Base-by-base conservation (phyloP, 2,113 vertebrate species). In the Paratilapia polleni region DNA sequence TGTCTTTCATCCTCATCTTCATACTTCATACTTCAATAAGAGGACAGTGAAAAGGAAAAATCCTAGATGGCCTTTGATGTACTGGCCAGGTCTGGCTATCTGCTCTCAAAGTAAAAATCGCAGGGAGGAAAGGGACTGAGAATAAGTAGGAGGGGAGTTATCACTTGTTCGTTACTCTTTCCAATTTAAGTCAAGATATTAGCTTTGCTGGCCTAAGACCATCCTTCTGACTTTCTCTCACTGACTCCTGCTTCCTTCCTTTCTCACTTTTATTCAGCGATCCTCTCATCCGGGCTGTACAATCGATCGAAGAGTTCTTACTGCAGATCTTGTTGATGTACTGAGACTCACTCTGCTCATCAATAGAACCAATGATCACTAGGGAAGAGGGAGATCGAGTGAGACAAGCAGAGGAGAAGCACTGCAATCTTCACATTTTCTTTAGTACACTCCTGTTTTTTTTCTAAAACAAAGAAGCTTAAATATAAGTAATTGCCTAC, bases 241-340 rank as follows among this genome's bases (percentile, higher is more conserved):
- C 77, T 57, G 41, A 58, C 74, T 87, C 31, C 49, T 7, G 1
- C 41, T 56, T 75, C 49, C 52, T 56, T 78, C 52, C 54, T 2
- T 63, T 75, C 56, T 91, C 34, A 20, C 81, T 80, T 78, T 87
- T 85, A 68, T 75, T 85, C 83, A 75, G 63, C 73, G 36, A 24
- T n/a, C 43, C 68, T 87, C 75, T 86, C 61, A 73, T 84, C 77
- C 22, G 26, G 73, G 81, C 88, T 59, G 77, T 62, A 17, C 11
- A 89, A 93, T 92, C 91, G 8, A 94, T 94, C 60, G 57, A 81
- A 59, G 86, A 91, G 85, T 92, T 94, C 91, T 92, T 87, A 87
- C 88, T 78, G 87, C 41, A 83, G 85, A 92, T 89, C 73, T 63
- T 87, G 91, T 89, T 87, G 94, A 93, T 81, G 52, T 9, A 81